phyloP scores from a whole-genome alignment of 2,888 invertebrate species.

The Polymixis flavicincta region DNA sequence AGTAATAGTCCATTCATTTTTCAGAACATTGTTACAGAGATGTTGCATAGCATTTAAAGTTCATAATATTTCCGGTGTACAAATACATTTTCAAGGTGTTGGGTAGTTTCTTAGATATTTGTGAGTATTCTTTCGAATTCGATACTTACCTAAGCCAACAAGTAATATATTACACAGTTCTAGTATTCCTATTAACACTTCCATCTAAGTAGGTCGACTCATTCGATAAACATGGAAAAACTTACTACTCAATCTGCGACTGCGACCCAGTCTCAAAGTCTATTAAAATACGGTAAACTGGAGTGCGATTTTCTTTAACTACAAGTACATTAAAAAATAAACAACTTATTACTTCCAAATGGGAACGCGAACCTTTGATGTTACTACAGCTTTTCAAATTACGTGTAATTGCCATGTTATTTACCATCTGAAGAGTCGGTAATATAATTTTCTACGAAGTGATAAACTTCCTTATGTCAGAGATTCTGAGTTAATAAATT shows the following conservation, averaged over 20 bases:
- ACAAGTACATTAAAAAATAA: constrained; percentile 32
- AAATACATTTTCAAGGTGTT: too few relatives aligned
- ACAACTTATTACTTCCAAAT: constrained; percentile 32
- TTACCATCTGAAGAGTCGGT: constrained; percentile 22
- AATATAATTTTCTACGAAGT: constrained; percentile 34
- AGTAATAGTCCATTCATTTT: too few relatives aligned
- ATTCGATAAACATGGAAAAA: constrained; percentile 22
- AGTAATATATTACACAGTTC: constrained; percentile 4
- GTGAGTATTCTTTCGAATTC: background rate
- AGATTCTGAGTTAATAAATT: constrained; percentile 1
- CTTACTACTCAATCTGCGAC: constrained; percentile 18
- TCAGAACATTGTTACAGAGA: too few relatives aligned
- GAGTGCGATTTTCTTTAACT: constrained; percentile 22
- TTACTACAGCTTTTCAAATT: constrained; percentile 37
- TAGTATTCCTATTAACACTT: constrained; percentile 10
- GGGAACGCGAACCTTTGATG: constrained; percentile 39
- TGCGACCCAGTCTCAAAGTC: constrained; percentile 13
- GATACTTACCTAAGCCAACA: constrained; percentile 2
- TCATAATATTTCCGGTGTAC: too few relatives aligned
- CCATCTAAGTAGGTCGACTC: constrained; percentile 16
- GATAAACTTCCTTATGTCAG: constrained; percentile 16
- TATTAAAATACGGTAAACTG: constrained; percentile 37
- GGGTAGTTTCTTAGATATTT: too few relatives aligned
- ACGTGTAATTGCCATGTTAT: constrained; percentile 41
- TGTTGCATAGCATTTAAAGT: too few relatives aligned